These are phyloP conservation scores for Tinamus major DNA, from an alignment of 2,797 vertebrate genomes.

Conservation along the genomic window DNA sequence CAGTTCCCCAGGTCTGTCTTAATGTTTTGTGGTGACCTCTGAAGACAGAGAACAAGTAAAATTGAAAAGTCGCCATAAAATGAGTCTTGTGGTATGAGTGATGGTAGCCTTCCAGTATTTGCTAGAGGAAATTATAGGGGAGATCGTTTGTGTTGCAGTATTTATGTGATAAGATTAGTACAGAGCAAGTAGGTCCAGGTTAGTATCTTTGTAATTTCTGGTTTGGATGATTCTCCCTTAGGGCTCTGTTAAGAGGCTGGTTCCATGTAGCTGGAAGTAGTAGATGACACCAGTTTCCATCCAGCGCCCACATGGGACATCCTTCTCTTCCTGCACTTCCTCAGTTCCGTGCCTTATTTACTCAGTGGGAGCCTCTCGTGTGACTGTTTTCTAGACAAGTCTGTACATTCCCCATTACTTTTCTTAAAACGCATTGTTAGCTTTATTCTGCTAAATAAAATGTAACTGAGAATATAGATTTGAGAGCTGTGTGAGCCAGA, in stretches of 20 bases:
- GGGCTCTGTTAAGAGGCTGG: background rate
- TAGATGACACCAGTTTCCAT: background rate
- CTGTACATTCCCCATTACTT: background rate
- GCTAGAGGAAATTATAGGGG: background rate
- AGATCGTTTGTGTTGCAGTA: background rate
- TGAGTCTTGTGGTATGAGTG: background rate
- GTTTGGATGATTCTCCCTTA: background rate
- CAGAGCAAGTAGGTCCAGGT: background rate
- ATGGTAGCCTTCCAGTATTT: background rate
- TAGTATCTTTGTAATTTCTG: background rate
- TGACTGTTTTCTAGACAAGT: background rate
- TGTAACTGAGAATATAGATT: fast-evolving
- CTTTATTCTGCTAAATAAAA: background rate
- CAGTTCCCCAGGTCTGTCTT: background rate
- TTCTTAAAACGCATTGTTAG: background rate
- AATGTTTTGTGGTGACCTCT: background rate
- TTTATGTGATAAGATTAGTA: background rate
- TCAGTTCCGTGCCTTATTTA: background rate
- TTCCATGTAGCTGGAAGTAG: background rate
- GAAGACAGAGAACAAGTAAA: background rate
- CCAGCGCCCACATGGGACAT: background rate
- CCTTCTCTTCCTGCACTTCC: background rate
- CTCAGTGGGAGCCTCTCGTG: background rate
- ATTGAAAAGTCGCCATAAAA: background rate
- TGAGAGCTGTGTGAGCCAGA: fast-evolving